Evolutionary conservation across 2,888 invertebrate genomes (phyloP).

Genomic region (Baronia brevicornis): DNA sequence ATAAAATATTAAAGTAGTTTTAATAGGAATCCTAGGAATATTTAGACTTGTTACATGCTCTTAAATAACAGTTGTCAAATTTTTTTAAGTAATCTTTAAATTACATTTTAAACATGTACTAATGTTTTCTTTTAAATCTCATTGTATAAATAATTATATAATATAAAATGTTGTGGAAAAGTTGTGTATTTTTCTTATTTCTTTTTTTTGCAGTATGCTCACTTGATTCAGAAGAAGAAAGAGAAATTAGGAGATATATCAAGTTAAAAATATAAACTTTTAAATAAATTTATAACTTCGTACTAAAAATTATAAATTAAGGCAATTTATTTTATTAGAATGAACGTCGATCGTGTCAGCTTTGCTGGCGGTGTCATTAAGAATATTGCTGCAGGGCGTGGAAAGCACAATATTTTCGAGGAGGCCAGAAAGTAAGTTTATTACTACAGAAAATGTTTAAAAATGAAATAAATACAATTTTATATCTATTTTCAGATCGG

Average conservation of each 20-base stretch:
- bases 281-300: too few species aligned
- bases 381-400: constrained; percentile 33
- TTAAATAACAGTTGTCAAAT: too few species aligned
- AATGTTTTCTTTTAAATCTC: background rate
- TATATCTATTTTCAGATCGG: constrained; percentile 27
- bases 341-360: constrained; percentile 42
- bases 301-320: too few species aligned
- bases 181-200: constrained; percentile 6
- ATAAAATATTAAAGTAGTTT: background rate
- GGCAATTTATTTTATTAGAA: constrained; percentile 30
- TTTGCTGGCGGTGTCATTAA: constrained; percentile 48
- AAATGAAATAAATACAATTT: background rate
- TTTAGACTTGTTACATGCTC: too few species aligned
- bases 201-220: constrained; percentile 35
- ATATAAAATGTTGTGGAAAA: constrained; percentile 8
- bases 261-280: constrained; percentile 35
- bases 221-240: constrained; percentile 43
- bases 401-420: constrained; percentile 32
- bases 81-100: too few species aligned
- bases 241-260: constrained; percentile 41
- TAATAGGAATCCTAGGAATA: too few species aligned
- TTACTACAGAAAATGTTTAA: constrained; percentile 3
- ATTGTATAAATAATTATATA: background rate
- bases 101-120: background rate
- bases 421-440: constrained; percentile 30